Conservation (phyloP, 2,113 vertebrate genomes). For the Alouatta palliata region DNA sequence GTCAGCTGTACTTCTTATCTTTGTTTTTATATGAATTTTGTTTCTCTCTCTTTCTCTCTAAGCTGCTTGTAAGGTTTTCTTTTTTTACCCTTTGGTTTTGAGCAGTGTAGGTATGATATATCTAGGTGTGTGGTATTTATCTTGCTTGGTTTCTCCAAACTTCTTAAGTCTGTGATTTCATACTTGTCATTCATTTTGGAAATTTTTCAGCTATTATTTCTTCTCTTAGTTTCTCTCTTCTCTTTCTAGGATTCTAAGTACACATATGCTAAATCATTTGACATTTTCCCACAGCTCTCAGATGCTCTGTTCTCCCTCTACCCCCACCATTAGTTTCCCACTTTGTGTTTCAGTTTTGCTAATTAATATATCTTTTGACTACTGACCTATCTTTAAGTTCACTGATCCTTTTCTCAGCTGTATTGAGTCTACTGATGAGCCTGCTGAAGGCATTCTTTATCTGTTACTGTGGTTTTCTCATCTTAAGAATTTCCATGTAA, state of each 20-base stretch:
- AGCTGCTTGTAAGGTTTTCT: neutral
- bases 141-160: constrained; percentile 29
- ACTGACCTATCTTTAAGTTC: neutral
- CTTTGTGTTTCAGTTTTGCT: neutral
- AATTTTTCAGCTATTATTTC: neutral
- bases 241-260: neutral
- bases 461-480: neutral
- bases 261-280: neutral
- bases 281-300: neutral
- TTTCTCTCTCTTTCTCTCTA: neutral
- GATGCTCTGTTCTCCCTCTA: neutral
- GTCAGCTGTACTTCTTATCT: neutral
- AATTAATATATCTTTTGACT: neutral
- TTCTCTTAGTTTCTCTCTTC: neutral
- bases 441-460: neutral
- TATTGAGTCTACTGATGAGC: neutral
- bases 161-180: neutral
- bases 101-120: neutral
- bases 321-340: neutral
- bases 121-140: neutral
- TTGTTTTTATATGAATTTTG: neutral
- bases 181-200: neutral
- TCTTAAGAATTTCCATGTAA: neutral
- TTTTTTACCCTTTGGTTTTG: neutral
- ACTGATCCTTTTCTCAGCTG: neutral